Conservation (phyloP, 1,140 invertebrate genomes). For the Panulirus ornatus region DNA sequence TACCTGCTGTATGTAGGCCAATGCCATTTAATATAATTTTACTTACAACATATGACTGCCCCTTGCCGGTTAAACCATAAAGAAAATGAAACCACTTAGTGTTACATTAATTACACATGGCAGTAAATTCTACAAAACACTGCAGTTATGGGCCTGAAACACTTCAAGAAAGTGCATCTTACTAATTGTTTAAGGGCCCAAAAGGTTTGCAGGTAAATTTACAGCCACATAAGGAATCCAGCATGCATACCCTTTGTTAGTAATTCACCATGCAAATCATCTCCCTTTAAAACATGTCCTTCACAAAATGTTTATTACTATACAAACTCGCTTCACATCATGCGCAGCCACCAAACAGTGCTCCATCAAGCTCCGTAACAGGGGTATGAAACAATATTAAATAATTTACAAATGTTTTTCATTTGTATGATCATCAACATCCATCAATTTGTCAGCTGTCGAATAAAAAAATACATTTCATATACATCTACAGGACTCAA, state of each 20-base stretch:
- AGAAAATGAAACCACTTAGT: neutral
- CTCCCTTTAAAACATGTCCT: neutral
- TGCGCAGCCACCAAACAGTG: constrained; percentile 53
- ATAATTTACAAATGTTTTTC: neutral
- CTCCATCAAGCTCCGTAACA: constrained; percentile 46
- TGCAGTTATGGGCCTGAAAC: neutral
- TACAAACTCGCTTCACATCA: constrained; percentile 30
- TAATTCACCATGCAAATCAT: constrained; percentile 52
- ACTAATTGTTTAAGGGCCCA: neutral
- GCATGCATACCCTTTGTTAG: constrained; percentile 35
- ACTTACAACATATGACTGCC: neutral
- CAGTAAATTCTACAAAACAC: neutral
- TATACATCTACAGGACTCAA: neutral
- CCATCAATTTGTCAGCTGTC: neutral
- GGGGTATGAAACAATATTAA: neutral
- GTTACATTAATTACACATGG: neutral
- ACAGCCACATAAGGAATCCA: constrained; percentile 16
- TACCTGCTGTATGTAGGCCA: neutral
- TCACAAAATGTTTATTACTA: neutral
- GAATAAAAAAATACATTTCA: neutral
- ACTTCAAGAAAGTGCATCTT: neutral
- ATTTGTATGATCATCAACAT: neutral
- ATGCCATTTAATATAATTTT: neutral
- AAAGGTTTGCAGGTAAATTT: neutral
- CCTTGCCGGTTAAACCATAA: constrained; percentile 23